Base-by-base conservation (phyloP, 1,140 invertebrate species). In the Leptonema lineaticorne region DNA sequence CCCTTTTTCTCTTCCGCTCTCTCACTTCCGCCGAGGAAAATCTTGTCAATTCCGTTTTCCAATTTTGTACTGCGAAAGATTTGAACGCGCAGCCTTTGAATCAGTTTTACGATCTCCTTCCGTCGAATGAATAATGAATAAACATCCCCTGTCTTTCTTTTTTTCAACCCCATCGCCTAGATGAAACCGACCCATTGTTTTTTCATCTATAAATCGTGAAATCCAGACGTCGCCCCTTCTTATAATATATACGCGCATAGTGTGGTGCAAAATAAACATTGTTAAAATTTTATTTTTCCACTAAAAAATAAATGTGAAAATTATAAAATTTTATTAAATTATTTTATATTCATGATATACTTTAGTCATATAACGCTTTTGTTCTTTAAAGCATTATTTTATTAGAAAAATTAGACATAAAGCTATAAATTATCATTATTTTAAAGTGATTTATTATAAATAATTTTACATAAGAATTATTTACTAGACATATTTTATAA, bases 121-220 rank as follows among this genome's bases (percentile, higher is more conserved):
- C 33, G 59, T 60, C 41, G 29, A 41, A 56, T 63, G 67, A 69
- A 64, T 64, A 69, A 69, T 69, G 60, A 69, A 69, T 69, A 60
- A 53, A 45, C 62, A 56, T 64, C 46, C 60, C 59, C 60, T 45
- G 37, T 14, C 3, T 45, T n/a, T 14, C 3, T 45, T 45, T 6
- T 45, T 45, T 45, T 45, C 18, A 22, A 26, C 50, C 46, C 46
- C 9, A 9, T 46, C 41, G 37, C 67, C 48, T 26, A 1, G 8
- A 3, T 37, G 37, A 41, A 48, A 29, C 56, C 65, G 57, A 46
- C 28, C 46, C 60, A 63, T 63, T 69, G 59, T 63, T 69, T 69
- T 69, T 69, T 56, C 48, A 69, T 69, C 67, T 56, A 69, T 69
- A 69, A 69, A 69, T 69, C 48, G 59, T 33, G 48, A 63, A 69